Base-by-base conservation (phyloP, 1,140 invertebrate genomes). In the Halesus radiatus region DNA sequence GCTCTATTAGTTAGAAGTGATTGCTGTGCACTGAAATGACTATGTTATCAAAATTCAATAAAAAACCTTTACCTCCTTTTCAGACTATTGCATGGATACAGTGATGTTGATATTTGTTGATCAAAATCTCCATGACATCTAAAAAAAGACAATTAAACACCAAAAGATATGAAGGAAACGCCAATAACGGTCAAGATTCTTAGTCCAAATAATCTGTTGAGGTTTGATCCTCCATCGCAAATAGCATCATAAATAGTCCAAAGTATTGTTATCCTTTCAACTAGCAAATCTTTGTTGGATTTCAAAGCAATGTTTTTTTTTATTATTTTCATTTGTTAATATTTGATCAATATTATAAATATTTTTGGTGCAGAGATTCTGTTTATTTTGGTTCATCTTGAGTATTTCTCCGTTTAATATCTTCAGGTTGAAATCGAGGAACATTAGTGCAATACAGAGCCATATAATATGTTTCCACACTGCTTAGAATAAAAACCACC, bases 261-360 rank as follows among this genome's bases (percentile, higher is more conserved):
- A 26, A 91, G 68, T 89, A 88, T 56, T n/a, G 20, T 54, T 22
- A 75, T 18, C 10, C 56, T 75, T 75, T 72, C 68, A n/a, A 72
- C 0, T 50, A 23, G n/a, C 32, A 72, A 10, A 20, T 50, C 4
- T 72, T 22, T 37, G 7, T 50, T 52, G 1, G 68, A 13, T 72
- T 72, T 72, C 6, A 72, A 50, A 0, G 15, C 18, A 18, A 72
- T 8, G 16, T 72, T 72, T 22, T 52, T 72, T n/a, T 20, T n/a
- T n/a, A n/a, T n/a, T 50, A 0, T 52, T 4, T 13, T 72, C 32
- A 1, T 45, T 72, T 13, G 13, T 50, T 4, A 45, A 50, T 50
- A 52, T 50, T 3, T 50, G n/a, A 22, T 72, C 37, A 45, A 45
- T 13, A 22, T 20, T 20, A 20, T 72, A 22, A 18, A 50, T 20